Percentiles rank a stretch among this genome's conserved stretches.
phyloP scores from a whole-genome alignment of 1,140 invertebrate species.

The Delia radicum region DNA sequence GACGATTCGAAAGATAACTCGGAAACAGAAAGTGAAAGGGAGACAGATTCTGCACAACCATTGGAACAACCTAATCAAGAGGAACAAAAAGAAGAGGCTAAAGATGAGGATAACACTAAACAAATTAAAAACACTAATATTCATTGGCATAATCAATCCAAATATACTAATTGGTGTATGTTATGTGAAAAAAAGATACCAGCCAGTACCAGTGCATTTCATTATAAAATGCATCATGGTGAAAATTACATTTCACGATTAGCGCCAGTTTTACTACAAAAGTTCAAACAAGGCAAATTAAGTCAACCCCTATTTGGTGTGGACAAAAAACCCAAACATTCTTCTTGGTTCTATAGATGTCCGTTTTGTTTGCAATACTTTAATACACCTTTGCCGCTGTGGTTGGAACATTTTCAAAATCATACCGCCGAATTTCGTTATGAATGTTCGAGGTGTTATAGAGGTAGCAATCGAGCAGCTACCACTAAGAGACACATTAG shows the following conservation, averaged over 20 bases:
- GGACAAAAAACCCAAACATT: not conserved
- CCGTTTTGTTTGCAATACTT: conserved; percentile 36
- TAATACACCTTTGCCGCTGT: not conserved
- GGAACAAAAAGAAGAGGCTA: not conserved
- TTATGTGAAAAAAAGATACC: conserved; percentile 60
- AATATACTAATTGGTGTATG: conserved; percentile 45
- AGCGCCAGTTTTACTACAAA: conserved; percentile 36
- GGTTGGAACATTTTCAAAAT: conserved; percentile 61
- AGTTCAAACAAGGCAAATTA: conserved; percentile 28
- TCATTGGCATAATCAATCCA: conserved; percentile 28
- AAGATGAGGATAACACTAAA: not conserved
- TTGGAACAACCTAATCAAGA: conserved; percentile 14
- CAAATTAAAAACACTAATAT: conserved; percentile 28
- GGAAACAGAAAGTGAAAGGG: not conserved
- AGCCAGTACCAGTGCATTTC: conserved; percentile 59
- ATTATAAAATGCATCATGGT: conserved; percentile 62
- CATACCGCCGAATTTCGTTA: conserved; percentile 68
- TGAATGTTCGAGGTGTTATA: conserved; percentile 59
- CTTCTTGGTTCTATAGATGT: conserved; percentile 30
- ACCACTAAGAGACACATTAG: not conserved
- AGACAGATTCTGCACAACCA: not conserved
- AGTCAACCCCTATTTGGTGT: conserved; percentile 28
- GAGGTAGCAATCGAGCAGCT: not conserved
- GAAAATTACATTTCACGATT: conserved; percentile 63
- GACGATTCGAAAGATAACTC: not conserved